Evolutionary conservation across 2,797 vertebrate genomes (phyloP), one percentile per base, ranked within the genome.

Genomic region (Melanotaenia nigrans): DNA sequence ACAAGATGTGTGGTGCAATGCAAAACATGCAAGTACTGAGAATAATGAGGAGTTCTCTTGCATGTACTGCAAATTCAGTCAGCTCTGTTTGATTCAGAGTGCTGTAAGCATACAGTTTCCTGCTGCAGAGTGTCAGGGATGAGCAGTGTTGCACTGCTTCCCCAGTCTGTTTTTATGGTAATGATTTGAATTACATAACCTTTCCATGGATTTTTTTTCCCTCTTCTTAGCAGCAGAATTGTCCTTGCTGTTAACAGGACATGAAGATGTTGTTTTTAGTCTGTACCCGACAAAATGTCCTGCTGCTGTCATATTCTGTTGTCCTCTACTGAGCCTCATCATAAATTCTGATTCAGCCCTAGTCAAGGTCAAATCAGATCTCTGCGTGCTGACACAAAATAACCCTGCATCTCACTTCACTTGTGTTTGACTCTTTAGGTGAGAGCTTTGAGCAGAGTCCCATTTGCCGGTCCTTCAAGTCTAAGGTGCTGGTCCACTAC

Each of bases 391-490:
- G 45, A 74, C 40, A n/a, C 8, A 22, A 49, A 11, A 60, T 61
- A 59, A 63, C 18, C 4, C 12, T 1, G 0, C 72, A 0, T 53
- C 38, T 51, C 36, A n/a, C 5, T 64, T 32, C 64, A 20, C 60
- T 7, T 64, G 36, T 79, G 40, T 79, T 16, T 77, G 59, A 67
- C 53, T 80, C 65, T 20, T 33, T 92, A 98, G 98, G 97, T 64
- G 97, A 99, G 87, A 95, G 96, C 92, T 97, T 99, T 1, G 97
- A 99, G 82, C 97, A 98, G 94, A 99, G 96, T 82, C 98, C 98
- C 25, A 88, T 99, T 68, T 96, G 95, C 89, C 95, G 97, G 86
- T 97, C 96, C 66, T 99, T 99, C 90, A 99, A 97, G 87, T 99
- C 97, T 49, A 99, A 97, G 91, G 96, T 99, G 79, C 90, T 99